Evolutionary conservation across 2,888 invertebrate genomes (phyloP).

Genomic region (Polyommatus iphigenia): DNA sequence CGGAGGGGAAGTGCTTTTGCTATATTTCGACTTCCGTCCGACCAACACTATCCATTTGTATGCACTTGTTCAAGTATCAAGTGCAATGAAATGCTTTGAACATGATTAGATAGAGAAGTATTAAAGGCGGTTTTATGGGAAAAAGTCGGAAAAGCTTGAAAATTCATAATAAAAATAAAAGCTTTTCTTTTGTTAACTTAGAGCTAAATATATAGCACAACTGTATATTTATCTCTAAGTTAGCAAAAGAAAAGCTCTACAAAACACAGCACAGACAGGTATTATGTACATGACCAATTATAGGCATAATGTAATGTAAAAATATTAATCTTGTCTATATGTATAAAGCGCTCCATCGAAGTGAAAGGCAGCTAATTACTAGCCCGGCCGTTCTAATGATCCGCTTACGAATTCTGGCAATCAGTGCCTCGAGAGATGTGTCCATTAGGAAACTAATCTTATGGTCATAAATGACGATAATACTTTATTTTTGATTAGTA

Average conservation of each 20-base stretch:
- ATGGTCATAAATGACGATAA: background rate
- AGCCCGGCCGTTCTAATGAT: constrained; percentile 9
- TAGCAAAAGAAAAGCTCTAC: background rate
- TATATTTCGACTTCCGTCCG: constrained; percentile 68
- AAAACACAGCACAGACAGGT: background rate
- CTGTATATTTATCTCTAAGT: background rate
- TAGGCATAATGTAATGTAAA: background rate
- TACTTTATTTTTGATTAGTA: background rate
- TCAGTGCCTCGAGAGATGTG: constrained; percentile 19
- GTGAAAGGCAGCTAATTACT: constrained; percentile 18
- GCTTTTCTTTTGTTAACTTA: too few relatives aligned
- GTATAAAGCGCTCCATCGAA: background rate
- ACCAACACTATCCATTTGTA: constrained; percentile 15
- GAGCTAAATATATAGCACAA: background rate
- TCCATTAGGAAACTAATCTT: constrained; percentile 14
- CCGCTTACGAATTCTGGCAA: constrained; percentile 17
- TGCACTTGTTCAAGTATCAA: constrained; percentile 18
- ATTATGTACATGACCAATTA: background rate
- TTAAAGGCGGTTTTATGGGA: background rate
- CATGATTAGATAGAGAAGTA: background rate
- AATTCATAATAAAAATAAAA: too few relatives aligned
- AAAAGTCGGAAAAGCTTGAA: background rate
- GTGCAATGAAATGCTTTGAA: constrained; percentile 25
- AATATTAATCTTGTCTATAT: background rate
- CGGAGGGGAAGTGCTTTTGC: constrained; percentile 68